Conservation (phyloP, 92 coral and sea anemone species). For the Epizoanthus scotinus region DNA sequence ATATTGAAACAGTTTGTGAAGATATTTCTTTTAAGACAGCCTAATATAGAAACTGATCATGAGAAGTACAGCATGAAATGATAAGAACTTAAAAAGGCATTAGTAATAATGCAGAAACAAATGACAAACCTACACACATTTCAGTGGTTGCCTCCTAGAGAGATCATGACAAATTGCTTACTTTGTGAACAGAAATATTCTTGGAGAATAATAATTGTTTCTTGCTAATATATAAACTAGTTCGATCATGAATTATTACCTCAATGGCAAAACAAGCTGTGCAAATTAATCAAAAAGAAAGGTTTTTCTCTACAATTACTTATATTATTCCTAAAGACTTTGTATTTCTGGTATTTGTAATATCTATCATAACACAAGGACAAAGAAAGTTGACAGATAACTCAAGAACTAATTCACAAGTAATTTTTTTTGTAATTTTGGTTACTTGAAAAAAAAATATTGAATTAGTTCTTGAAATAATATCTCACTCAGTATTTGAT, state of each 20-base stretch:
- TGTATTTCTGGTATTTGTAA: not conserved
- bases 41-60: not conserved
- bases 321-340: not conserved
- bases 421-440: slow-evolving; percentile 6
- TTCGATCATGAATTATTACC: not conserved
- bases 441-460: slow-evolving; percentile 14
- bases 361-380: not conserved
- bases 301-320: not conserved
- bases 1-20: not conserved
- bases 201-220: not conserved
- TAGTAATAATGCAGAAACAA: slow-evolving; percentile 2
- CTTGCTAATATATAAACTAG: slow-evolving; percentile 6
- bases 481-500: not conserved
- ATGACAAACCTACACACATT: not conserved
- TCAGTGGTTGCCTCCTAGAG: not conserved
- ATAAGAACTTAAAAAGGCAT: slow-evolving; percentile 14
- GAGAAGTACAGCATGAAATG: not conserved
- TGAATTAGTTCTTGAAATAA: slow-evolving; percentile 3
- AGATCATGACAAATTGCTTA: not conserved
- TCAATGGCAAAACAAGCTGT: slow-evolving; percentile 15
- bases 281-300: slow-evolving; percentile 1
- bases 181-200: not conserved
- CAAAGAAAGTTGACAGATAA: not conserved
- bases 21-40: slow-evolving; percentile 9
- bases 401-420: slow-evolving; percentile 11